Percentiles rank a stretch among this genome's conserved stretches.
Conservation (phyloP, 1,140 invertebrate genomes). For the Teleogryllus occipitalis region DNA sequence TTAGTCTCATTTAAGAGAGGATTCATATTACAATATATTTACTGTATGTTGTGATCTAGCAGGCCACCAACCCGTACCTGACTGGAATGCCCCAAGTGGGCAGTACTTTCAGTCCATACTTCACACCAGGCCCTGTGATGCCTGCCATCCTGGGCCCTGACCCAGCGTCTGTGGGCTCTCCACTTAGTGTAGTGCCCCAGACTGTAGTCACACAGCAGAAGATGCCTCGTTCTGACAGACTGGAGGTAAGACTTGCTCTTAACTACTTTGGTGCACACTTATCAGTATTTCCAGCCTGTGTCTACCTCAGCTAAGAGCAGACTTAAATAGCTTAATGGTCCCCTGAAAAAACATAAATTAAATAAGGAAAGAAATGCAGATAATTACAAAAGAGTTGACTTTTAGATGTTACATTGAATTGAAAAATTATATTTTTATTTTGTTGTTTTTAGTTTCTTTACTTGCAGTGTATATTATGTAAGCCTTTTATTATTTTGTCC, state of each 20-base stretch:
- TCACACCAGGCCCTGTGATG: slow-evolving; percentile 77
- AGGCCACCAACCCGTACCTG: slow-evolving; percentile 84
- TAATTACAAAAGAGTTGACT: not conserved
- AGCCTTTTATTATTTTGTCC: not conserved
- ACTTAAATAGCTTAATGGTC: not conserved
- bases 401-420: not conserved
- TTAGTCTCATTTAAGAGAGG: not conserved
- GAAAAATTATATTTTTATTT: not conserved
- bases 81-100: slow-evolving; percentile 74
- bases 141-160: slow-evolving; percentile 73
- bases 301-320: not conserved
- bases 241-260: slow-evolving; percentile 67
- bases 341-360: not conserved
- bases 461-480: not conserved
- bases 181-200: slow-evolving; percentile 66
- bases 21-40: not conserved
- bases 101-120: slow-evolving; percentile 80
- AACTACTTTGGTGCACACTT: not conserved
- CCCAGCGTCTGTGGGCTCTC: slow-evolving; percentile 51
- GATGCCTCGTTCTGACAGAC: slow-evolving; percentile 85
- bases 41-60: slow-evolving; percentile 25
- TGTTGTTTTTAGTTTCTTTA: not conserved
- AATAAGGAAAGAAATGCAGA: not conserved
- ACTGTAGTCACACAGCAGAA: slow-evolving; percentile 81
- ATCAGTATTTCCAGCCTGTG: not conserved